Percentiles rank a stretch among this genome's conserved stretches.
These are phyloP conservation scores for Diploscapter pachys DNA, from an alignment of 1,140 invertebrate species.

Conservation along the genomic window DNA sequence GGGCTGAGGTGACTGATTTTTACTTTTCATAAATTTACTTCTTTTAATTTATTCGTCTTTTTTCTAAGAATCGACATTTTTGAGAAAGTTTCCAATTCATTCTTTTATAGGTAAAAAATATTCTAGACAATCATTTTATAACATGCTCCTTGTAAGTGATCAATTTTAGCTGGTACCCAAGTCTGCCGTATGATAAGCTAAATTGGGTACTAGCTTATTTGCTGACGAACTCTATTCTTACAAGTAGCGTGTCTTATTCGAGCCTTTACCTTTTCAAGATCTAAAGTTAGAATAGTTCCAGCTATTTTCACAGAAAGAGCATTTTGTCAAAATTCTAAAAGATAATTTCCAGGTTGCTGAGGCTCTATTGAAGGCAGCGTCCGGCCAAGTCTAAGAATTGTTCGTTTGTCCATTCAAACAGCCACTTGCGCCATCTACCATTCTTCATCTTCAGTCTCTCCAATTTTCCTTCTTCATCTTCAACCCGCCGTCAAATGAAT, in stretches of 20 bases:
- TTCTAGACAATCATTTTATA: background rate
- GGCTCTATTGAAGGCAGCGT: conserved; percentile 49
- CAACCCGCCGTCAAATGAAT: conserved; percentile 3
- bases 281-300: background rate
- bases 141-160: no score
- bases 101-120: background rate
- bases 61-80: no score
- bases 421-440: background rate
- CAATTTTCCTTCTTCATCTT: conserved; percentile 5
- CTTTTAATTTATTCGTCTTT: no score
- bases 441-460: conserved; percentile 1
- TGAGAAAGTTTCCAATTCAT: background rate
- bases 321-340: background rate
- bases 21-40: background rate
- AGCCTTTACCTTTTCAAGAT: background rate
- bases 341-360: conserved; percentile 42
- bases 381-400: conserved; percentile 35
- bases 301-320: background rate
- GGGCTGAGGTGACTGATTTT: conserved; percentile 36
- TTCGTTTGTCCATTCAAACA: background rate
- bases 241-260: no score
- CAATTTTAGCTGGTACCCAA: no score
- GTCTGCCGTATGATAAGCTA: no score
- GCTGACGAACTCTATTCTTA: no score
- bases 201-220: no score